Evolutionary conservation across 2,797 vertebrate species (phyloP), one percentile per base, ranked within the genome.

Genomic region (Sternarchorhynchus goeldii): DNA sequence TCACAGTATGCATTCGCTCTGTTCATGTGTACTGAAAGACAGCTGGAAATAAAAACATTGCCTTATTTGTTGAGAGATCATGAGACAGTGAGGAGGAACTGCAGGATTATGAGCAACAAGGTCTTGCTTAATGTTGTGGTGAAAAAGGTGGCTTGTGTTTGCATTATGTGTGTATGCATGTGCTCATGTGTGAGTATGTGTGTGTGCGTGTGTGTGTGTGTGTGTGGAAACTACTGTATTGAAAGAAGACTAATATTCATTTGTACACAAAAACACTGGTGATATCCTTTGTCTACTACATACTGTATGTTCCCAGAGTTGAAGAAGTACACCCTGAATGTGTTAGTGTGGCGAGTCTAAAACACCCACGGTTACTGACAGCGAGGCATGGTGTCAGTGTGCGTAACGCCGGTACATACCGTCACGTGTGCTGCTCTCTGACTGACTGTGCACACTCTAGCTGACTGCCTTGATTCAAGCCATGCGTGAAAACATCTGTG

Each of bases 401-500:
- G 50, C 59, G 17, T 57, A 17, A 20, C 18, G 56, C 10, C n/a
- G 68, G 66, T 53, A 50, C 29, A 73, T 78, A 5, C 57, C 12
- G 20, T 73, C 50, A 73, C 17, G 34, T 63, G 39, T 56, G 31
- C 14, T 72, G 4, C 59, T 65, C 39, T 57, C 60, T 34, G 4
- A 21, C 18, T 73, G 70, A 58, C 18, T 73, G 20, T 57, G 60
- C 3, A 21, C 39, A 73, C 55, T 29, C 14, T 12, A 58, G 36
- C 55, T 70, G 50, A 70, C 18, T 2, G 68, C 50, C 25, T 29
- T 29, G 68, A 56, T 12, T 29, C 57, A 53, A 79, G 12, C 65
- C 69, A 73, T 72, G 34, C 58, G 18, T 12, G 10, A 2, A 67
- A 20, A 29, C 55, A 45, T 57, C 34, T 78, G 34, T 41, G 14